phyloP scores from a whole-genome alignment of 64 coral and sea anemone genomes.

The Montipora sp. region DNA sequence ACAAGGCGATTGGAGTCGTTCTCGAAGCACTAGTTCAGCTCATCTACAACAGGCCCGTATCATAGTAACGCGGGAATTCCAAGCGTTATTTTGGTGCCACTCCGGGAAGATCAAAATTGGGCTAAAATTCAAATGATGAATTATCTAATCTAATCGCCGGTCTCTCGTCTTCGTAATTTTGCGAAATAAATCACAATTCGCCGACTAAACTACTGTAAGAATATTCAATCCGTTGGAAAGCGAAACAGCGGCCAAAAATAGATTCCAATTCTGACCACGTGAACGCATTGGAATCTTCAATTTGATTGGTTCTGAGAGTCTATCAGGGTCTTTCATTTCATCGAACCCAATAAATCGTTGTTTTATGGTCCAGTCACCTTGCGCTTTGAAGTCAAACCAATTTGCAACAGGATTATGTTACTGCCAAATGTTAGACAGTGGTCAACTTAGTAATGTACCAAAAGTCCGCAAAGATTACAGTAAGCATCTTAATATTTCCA shows the following conservation, averaged over 20 bases:
- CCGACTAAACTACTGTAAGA: no score
- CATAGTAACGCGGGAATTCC: conserved; percentile 77
- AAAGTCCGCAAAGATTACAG: no score
- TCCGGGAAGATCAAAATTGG: neutral
- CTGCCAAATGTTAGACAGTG: no score
- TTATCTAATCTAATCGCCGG: neutral
- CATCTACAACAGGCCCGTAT: neutral
- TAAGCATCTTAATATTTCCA: no score
- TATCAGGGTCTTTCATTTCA: neutral
- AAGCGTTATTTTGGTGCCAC: neutral
- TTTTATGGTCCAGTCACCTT: neutral
- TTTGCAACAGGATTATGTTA: no score
- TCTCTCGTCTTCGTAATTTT: neutral
- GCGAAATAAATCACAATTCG: neutral
- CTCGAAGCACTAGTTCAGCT: neutral
- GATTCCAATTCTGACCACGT: conserved; percentile 60
- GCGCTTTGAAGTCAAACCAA: no score
- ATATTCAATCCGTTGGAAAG: no score
- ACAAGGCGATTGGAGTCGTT: neutral
- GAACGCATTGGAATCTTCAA: conserved; percentile 73
- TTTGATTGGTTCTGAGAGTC: conserved; percentile 12
- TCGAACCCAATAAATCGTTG: conserved; percentile 1
- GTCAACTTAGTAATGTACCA: no score
- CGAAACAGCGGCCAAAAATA: conserved; percentile 28
- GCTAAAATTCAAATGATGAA: neutral